Percentiles rank a stretch among this genome's conserved stretches.
Evolutionary conservation across 2,113 vertebrate species (phyloP).

Genomic region (Crotalus viridis): DNA sequence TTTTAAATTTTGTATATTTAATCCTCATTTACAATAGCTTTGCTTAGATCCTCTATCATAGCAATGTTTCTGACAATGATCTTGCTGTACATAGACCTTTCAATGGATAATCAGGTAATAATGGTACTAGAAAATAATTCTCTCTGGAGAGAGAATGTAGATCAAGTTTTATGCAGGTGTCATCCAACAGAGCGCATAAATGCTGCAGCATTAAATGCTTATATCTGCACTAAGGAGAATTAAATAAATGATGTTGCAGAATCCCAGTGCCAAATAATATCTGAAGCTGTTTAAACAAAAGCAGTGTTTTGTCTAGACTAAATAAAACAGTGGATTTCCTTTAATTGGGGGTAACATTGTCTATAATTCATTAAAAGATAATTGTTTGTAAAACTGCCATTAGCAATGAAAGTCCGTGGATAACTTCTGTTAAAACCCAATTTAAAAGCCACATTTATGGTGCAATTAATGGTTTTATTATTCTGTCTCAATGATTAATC

Average conservation of each 20-base stretch:
- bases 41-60: background rate
- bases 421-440: background rate
- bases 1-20: background rate
- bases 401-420: background rate
- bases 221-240: background rate
- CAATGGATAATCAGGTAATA: background rate
- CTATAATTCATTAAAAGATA: conserved; percentile 2
- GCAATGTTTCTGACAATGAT: background rate
- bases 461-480: background rate
- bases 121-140: background rate
- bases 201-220: background rate
- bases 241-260: background rate
- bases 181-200: background rate
- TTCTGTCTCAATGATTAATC: background rate
- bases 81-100: background rate
- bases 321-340: background rate
- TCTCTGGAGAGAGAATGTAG: background rate
- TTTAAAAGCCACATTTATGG: conserved; percentile 13
- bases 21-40: background rate
- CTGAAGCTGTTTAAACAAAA: conserved; percentile 7
- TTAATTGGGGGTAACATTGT: background rate
- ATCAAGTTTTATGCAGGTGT: background rate
- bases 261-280: background rate
- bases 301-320: background rate
- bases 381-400: conserved; percentile 6